A percentile compares a stretch with the other conserved stretches of the same genome.
Evolutionary conservation across 2,113 vertebrate species (phyloP).

Genomic region (Gallinago media): DNA sequence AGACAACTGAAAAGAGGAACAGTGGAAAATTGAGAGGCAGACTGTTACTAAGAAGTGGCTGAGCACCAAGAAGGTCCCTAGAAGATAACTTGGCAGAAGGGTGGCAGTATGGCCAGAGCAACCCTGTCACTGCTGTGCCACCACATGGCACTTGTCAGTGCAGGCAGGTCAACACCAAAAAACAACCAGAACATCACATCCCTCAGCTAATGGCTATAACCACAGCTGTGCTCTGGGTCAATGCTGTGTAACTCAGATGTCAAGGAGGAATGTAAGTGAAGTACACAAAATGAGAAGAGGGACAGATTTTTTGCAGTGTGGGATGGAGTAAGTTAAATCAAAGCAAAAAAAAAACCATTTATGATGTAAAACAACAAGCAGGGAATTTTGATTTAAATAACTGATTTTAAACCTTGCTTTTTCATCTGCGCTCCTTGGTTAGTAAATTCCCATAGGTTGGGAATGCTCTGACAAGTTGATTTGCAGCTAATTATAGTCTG

Average conservation of each 20-base stretch:
- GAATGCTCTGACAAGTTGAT: slow-evolving; percentile 61
- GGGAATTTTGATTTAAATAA: slow-evolving; percentile 23
- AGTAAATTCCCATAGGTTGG: slow-evolving; percentile 25
- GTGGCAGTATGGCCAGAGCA: not conserved
- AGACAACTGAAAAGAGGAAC: not conserved
- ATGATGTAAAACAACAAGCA: not conserved
- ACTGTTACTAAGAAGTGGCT: not conserved
- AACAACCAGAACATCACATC: not conserved
- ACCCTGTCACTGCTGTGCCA: not conserved
- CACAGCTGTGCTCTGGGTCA: not conserved
- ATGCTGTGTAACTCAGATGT: accelerated
- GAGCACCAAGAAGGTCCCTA: not conserved
- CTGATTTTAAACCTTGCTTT: slow-evolving; percentile 36
- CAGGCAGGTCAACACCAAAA: not conserved
- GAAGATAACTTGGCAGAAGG: not conserved
- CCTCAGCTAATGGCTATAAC: not conserved
- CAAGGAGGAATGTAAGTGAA: not conserved
- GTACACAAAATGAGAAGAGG: not conserved
- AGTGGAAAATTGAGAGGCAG: not conserved
- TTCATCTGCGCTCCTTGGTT: slow-evolving; percentile 40
- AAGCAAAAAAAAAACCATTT: not conserved
- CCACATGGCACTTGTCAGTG: accelerated
- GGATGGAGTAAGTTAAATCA: not conserved
- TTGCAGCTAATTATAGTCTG: slow-evolving; percentile 64
- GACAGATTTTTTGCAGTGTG: not conserved